Percentiles rank a stretch among this genome's conserved stretches.
These are phyloP conservation scores for Hippopotamyrus pictus DNA, from an alignment of 2,797 vertebrate genomes.

Conservation along the genomic window DNA sequence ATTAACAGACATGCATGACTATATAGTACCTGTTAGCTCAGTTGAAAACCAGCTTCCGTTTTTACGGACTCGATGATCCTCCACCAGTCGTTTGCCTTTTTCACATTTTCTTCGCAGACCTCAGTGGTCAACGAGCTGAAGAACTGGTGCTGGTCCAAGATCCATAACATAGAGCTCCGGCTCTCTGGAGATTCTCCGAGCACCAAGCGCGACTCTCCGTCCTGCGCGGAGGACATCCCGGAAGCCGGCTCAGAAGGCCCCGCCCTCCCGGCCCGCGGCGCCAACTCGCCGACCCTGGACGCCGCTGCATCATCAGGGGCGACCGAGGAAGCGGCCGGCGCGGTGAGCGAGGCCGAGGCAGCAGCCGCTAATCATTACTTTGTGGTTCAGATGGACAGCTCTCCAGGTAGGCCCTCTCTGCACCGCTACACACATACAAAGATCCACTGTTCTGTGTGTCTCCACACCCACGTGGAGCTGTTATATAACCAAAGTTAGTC, in stretches of 20 bases:
- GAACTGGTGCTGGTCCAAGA: conserved; percentile 88
- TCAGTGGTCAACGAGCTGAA: conserved; percentile 85
- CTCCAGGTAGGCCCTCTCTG: conserved; percentile 49
- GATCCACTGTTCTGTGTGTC: not conserved
- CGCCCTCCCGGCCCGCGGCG: conserved; percentile 15
- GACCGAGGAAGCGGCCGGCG: conserved; percentile 38
- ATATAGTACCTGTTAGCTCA: not conserved
- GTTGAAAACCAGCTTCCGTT: not conserved
- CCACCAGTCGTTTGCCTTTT: not conserved
- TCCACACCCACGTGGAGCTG: not conserved
- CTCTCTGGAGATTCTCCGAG: conserved; percentile 65
- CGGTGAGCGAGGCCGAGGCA: conserved; percentile 34
- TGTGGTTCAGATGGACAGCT: conserved; percentile 60
- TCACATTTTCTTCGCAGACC: conserved; percentile 54
- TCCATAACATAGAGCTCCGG: conserved; percentile 80
- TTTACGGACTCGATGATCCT: not conserved
- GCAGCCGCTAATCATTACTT: conserved; percentile 59
- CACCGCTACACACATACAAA: conserved; percentile 11
- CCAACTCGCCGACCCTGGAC: conserved; percentile 44
- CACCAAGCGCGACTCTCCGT: conserved; percentile 40
- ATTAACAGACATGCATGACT: not conserved
- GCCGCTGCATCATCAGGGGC: conserved; percentile 31
- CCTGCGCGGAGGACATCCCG: conserved; percentile 59
- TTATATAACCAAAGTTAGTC: conserved; percentile 4
- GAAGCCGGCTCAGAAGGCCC: conserved; percentile 44